Conservation (phyloP, 2,797 vertebrate species). For the Typhlichthys subterraneus region DNA sequence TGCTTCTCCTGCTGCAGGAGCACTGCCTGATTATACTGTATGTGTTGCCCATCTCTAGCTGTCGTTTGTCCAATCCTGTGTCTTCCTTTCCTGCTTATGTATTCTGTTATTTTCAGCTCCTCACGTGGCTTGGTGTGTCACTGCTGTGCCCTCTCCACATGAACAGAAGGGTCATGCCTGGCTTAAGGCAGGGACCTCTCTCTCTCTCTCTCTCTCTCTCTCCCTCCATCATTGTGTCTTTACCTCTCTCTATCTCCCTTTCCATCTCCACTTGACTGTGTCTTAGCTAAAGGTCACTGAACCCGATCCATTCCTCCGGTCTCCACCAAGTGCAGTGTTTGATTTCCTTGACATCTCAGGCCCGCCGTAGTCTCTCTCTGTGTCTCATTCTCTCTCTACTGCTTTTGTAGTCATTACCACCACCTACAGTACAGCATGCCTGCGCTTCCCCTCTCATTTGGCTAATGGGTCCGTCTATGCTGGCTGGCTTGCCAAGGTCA, state of each 20-base stretch:
- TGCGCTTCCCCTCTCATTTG: slow-evolving; percentile 44
- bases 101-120: slow-evolving; percentile 6
- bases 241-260: slow-evolving; percentile 1
- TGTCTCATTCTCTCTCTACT: slow-evolving; percentile 8
- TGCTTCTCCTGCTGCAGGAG: slow-evolving; percentile 16
- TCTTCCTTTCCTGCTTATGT: slow-evolving; percentile 11
- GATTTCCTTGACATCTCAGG: background rate
- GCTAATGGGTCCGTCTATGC: slow-evolving; percentile 45
- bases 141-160: slow-evolving; percentile 46
- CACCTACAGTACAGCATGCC: slow-evolving; percentile 15
- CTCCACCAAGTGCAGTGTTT: slow-evolving; percentile 1
- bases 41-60: slow-evolving; percentile 36
- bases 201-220: slow-evolving; percentile 23
- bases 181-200: slow-evolving; percentile 58
- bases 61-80: slow-evolving; percentile 3
- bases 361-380: slow-evolving; percentile 1
- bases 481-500: slow-evolving; percentile 56
- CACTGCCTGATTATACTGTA: slow-evolving; percentile 21
- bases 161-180: slow-evolving; percentile 57
- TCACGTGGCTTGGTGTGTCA: slow-evolving; percentile 57
- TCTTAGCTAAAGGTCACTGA: slow-evolving; percentile 50
- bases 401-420: slow-evolving; percentile 15
- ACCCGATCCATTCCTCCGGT: background rate
- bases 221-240: slow-evolving; percentile 7
- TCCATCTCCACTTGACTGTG: slow-evolving; percentile 4